phyloP scores from a whole-genome alignment of 2,113 vertebrate species.

The Charadrius vociferus region DNA sequence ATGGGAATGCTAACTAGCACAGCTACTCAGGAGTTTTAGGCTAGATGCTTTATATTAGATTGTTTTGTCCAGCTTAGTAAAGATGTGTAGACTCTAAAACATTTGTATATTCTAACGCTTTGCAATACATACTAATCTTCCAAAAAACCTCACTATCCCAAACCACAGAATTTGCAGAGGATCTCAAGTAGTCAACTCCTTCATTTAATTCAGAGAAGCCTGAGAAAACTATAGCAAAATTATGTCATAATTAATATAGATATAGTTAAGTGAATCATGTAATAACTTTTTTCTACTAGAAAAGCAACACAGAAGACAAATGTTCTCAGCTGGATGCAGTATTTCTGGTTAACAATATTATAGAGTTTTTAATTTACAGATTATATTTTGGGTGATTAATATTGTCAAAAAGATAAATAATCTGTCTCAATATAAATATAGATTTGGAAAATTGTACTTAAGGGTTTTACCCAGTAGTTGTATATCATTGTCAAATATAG shows the following conservation, averaged over 20 bases:
- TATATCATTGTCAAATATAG: slow-evolving; percentile 52
- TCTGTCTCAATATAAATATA: slow-evolving; percentile 29
- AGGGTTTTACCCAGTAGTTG: slow-evolving; percentile 18
- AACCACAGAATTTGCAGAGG: neutral
- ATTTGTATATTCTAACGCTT: neutral
- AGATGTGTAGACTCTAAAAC: neutral
- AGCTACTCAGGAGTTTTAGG: neutral
- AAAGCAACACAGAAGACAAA: slow-evolving; percentile 50
- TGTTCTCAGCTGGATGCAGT: slow-evolving; percentile 6
- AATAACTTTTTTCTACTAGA: neutral
- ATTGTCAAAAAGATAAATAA: slow-evolving; percentile 68
- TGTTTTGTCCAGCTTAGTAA: neutral
- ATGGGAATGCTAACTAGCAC: neutral
- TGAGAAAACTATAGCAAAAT: neutral
- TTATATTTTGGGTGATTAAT: slow-evolving; percentile 49
- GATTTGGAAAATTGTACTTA: slow-evolving; percentile 47
- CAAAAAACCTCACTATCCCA: neutral
- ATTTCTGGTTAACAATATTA: slow-evolving; percentile 30
- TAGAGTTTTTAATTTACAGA: slow-evolving; percentile 54
- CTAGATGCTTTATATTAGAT: neutral
- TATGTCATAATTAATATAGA: slow-evolving; percentile 31
- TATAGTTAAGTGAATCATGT: neutral
- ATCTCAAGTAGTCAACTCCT: neutral
- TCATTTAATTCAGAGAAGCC: neutral
- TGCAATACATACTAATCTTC: neutral